phyloP scores from a whole-genome alignment of 2,797 vertebrate species.

The Vireo griseus region DNA sequence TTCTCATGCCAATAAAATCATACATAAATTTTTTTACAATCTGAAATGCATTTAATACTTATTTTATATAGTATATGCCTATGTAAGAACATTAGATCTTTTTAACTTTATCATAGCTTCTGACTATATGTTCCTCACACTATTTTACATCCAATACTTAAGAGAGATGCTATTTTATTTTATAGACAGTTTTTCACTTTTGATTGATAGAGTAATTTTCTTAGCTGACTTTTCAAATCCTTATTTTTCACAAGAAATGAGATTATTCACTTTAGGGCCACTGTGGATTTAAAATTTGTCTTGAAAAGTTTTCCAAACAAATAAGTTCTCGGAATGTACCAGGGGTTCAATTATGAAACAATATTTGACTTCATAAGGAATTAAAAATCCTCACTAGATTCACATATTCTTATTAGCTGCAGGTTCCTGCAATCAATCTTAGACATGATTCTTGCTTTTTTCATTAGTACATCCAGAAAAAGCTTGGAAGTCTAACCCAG shows the following conservation, averaged over 20 bases:
- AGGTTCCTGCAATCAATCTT: neutral
- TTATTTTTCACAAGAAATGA: neutral
- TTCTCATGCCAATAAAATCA: neutral
- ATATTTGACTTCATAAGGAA: neutral
- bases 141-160: neutral
- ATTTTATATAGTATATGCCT: too few species aligned
- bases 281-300: neutral
- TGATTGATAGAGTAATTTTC: neutral
- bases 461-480: rapidly evolving
- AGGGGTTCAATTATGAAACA: neutral
- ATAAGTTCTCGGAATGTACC: neutral
- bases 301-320: neutral
- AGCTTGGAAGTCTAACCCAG: neutral
- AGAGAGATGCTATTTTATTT: neutral
- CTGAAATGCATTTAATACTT: too few species aligned
- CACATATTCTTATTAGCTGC: neutral
- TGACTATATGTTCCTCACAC: neutral
- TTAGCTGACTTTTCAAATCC: neutral
- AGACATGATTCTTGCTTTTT: neutral
- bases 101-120: neutral
- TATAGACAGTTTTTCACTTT: neutral
- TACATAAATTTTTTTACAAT: neutral
- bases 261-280: neutral
- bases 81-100: neutral
- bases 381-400: neutral